A percentile compares a stretch with the other conserved stretches of the same genome.
Conservation (phyloP, 2,797 vertebrate species). For the Calcarius lapponicus region DNA sequence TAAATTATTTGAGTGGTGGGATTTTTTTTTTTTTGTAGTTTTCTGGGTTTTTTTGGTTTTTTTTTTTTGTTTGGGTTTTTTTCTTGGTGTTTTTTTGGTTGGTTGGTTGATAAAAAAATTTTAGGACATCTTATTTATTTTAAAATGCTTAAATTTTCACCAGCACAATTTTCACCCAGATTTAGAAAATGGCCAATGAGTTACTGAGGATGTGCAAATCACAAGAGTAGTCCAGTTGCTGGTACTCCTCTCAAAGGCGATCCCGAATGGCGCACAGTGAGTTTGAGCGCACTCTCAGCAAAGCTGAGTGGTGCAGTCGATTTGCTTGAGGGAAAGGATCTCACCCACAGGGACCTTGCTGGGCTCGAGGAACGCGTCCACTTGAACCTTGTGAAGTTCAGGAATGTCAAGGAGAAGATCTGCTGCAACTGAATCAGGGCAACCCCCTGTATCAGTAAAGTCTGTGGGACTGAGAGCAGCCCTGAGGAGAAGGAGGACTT, state of each 20-base stretch:
- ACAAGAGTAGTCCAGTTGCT: background rate
- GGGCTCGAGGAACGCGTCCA: accelerated
- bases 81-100: background rate
- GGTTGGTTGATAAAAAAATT: background rate
- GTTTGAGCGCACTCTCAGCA: background rate
- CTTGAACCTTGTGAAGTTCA: background rate
- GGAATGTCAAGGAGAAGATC: background rate
- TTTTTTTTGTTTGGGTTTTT: background rate
- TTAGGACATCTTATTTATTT: background rate
- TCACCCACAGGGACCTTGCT: background rate
- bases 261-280: background rate
- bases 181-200: background rate
- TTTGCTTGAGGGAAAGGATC: background rate
- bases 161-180: background rate
- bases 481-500: background rate
- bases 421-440: background rate
- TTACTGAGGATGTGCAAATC: background rate
- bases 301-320: too few relatives aligned
- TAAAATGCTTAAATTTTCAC: background rate
- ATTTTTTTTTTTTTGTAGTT: too few relatives aligned
- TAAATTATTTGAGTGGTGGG: background rate
- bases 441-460: background rate
- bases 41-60: too few relatives aligned
- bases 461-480: background rate
- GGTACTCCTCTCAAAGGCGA: background rate